These are phyloP conservation scores for Eulithis testata DNA, from an alignment of 2,888 invertebrate genomes.

Conservation along the genomic window DNA sequence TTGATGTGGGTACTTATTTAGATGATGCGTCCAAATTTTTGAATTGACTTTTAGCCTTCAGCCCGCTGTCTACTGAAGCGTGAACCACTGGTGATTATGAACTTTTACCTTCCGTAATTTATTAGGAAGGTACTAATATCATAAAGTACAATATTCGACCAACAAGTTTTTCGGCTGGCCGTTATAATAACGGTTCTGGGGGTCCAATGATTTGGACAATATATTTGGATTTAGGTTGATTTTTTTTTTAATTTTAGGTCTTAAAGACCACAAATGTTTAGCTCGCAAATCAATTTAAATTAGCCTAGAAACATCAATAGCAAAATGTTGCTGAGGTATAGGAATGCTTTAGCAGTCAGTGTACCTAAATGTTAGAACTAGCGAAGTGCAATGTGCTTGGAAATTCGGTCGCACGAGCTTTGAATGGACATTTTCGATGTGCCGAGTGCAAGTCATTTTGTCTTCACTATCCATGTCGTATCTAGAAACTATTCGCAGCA, in stretches of 20 bases:
- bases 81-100: too few relatives aligned
- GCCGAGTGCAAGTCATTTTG: constrained; percentile 19
- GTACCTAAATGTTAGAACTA: neutral
- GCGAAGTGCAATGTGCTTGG: neutral
- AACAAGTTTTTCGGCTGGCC: too few relatives aligned
- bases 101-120: too few relatives aligned
- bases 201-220: too few relatives aligned
- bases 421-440: constrained; percentile 15
- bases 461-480: constrained; percentile 30
- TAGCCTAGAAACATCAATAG: neutral
- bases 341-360: constrained; percentile 5
- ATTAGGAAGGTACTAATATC: too few relatives aligned
- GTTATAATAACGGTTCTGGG: too few relatives aligned
- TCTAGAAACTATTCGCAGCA: constrained; percentile 14
- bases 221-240: too few relatives aligned
- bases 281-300: too few relatives aligned
- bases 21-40: constrained; percentile 49
- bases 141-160: too few relatives aligned
- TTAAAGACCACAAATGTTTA: too few relatives aligned
- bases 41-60: neutral
- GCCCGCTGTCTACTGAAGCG: too few relatives aligned
- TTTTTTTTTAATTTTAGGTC: too few relatives aligned
- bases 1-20: constrained; percentile 60
- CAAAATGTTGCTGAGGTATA: neutral
- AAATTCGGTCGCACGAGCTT: constrained; percentile 25